phyloP scores from a whole-genome alignment of 2,797 vertebrate species.

The Carcharodon carcharias region DNA sequence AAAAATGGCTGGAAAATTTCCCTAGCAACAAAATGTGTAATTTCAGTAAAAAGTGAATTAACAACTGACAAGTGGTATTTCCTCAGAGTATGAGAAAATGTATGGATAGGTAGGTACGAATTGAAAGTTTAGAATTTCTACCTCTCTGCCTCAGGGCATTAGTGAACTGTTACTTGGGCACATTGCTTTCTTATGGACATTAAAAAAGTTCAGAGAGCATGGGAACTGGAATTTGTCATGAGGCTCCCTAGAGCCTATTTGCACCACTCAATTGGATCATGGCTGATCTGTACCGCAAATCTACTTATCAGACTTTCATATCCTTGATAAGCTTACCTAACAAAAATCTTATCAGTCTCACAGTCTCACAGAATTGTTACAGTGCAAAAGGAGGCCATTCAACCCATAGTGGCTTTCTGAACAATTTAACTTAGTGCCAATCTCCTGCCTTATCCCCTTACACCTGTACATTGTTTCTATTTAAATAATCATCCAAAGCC shows the following conservation, averaged over 20 bases:
- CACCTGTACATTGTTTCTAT: no score
- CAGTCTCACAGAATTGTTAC: background rate
- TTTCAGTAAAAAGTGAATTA: background rate
- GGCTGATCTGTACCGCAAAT: background rate
- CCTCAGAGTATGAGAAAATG: background rate
- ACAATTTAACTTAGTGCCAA: no score
- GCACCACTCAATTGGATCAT: background rate
- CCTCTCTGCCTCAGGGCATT: background rate
- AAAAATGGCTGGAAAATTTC: background rate
- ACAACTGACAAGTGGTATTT: background rate
- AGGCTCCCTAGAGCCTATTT: background rate
- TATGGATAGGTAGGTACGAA: background rate
- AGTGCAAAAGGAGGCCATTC: no score
- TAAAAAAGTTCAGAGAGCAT: background rate
- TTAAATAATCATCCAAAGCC: no score
- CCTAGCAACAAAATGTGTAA: no score
- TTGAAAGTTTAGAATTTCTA: background rate
- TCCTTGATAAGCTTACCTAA: background rate
- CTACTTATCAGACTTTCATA: background rate
- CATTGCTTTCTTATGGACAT: background rate
- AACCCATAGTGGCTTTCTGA: no score
- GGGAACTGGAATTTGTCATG: background rate
- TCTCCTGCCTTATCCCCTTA: no score
- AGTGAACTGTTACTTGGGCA: background rate
- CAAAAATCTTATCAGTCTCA: background rate